Conservation (phyloP, 2,888 invertebrate species). For the Brenthis daphne region DNA sequence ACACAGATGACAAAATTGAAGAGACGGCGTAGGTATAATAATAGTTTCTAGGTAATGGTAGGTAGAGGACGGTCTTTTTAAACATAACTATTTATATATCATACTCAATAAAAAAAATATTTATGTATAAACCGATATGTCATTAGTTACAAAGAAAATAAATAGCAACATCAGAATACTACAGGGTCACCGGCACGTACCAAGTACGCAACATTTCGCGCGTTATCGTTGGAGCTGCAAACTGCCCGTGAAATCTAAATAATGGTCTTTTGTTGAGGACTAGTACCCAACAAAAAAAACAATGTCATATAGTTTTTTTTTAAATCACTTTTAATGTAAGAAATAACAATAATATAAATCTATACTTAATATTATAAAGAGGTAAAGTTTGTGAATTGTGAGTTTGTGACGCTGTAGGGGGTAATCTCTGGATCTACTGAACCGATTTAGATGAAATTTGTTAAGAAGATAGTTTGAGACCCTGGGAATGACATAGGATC, state of each 20-base stretch:
- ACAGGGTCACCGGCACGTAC: constrained; percentile 11
- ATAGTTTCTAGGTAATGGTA: too few relatives aligned
- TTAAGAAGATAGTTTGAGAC: too few relatives aligned
- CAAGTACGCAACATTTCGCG: constrained; percentile 21
- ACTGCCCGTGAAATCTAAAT: constrained; percentile 24
- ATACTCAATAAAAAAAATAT: not conserved
- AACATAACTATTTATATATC: not conserved
- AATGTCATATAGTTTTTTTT: not conserved
- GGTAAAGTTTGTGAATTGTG: too few relatives aligned
- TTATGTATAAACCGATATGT: constrained; percentile 1
- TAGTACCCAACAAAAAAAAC: not conserved
- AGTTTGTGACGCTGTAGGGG: too few relatives aligned
- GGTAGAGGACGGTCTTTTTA: not conserved
- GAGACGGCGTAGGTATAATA: too few relatives aligned
- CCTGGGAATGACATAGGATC: too few relatives aligned
- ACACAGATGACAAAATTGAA: too few relatives aligned
- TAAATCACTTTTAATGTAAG: too few relatives aligned
- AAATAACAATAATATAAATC: too few relatives aligned
- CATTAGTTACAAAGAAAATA: constrained; percentile 10
- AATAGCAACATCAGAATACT: not conserved
- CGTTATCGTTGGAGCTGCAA: constrained; percentile 24
- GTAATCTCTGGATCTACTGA: too few relatives aligned
- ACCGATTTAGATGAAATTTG: too few relatives aligned
- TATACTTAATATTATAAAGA: too few relatives aligned
- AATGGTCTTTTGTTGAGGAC: constrained; percentile 7